Conservation (phyloP, 2,888 invertebrate species). For the Tenthredo scrophulariae region DNA sequence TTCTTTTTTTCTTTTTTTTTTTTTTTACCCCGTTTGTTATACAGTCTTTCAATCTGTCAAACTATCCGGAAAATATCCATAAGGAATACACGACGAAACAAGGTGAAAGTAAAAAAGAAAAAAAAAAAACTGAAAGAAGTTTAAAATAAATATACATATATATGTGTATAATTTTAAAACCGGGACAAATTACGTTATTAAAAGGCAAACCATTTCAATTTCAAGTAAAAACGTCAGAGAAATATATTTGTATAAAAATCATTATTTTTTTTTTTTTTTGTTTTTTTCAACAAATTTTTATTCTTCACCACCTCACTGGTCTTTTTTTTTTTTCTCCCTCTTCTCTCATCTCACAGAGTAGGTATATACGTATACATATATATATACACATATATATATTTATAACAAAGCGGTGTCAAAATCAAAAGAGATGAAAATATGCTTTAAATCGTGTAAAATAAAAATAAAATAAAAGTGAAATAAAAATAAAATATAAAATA, state of each 20-base stretch:
- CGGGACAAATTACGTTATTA: too few relatives aligned
- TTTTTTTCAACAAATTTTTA: neutral
- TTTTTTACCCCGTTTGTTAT: neutral
- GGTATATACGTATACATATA: too few relatives aligned
- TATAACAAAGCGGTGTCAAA: neutral
- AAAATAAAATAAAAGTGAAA: neutral
- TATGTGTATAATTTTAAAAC: too few relatives aligned
- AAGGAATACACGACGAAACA: neutral
- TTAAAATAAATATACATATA: neutral
- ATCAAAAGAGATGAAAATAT: neutral
- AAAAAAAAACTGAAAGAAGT: neutral
- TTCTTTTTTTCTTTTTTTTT: neutral
- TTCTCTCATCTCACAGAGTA: neutral
- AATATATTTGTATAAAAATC: neutral
- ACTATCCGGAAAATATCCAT: neutral
- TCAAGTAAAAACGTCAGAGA: neutral
- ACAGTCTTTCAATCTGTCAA: neutral
- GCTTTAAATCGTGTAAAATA: constrained; percentile 1
- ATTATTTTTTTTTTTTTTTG: neutral
- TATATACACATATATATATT: too few relatives aligned
- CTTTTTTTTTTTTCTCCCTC: neutral
- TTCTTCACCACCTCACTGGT: neutral
- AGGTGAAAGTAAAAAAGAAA: neutral
- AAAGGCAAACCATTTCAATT: neutral
- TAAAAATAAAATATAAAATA: neutral